These are phyloP conservation scores for Bactericera cockerelli DNA, from an alignment of 1,140 invertebrate species.

Conservation along the genomic window DNA sequence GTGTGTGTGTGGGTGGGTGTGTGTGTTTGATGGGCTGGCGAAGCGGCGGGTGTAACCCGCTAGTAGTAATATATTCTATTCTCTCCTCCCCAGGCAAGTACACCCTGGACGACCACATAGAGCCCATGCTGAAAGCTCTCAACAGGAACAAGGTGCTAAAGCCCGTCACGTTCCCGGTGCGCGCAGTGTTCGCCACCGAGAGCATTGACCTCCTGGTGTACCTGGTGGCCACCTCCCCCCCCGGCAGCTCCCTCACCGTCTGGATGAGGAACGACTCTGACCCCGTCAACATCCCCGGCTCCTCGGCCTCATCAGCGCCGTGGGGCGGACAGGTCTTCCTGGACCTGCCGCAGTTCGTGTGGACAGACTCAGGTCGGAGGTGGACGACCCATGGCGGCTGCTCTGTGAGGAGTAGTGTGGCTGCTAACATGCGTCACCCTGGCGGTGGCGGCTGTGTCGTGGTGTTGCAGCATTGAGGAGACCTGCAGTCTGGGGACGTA, in stretches of 20 bases:
- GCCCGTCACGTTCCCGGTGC: constrained; percentile 64
- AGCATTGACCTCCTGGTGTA: constrained; percentile 38
- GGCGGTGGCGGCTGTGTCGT: no score
- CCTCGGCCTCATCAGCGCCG: constrained; percentile 37
- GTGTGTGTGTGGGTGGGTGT: no score
- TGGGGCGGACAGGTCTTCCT: constrained; percentile 46
- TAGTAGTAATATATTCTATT: no score
- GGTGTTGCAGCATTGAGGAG: no score
- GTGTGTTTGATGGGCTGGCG: no score
- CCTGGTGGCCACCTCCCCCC: constrained; percentile 29
- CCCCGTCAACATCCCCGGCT: constrained; percentile 39
- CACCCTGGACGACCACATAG: constrained; percentile 41
- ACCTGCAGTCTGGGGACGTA: no score
- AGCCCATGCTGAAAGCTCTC: constrained; percentile 52
- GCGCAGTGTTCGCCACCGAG: constrained; percentile 52
- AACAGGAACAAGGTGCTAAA: constrained; percentile 38
- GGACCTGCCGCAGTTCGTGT: constrained; percentile 28
- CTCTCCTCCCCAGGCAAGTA: constrained; percentile 37
- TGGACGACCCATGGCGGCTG: no score
- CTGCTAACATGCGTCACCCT: no score
- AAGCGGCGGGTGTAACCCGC: no score
- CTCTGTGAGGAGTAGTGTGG: no score
- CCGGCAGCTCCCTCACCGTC: constrained; percentile 42
- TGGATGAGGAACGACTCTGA: constrained; percentile 50
- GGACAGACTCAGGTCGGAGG: background rate